Conservation (phyloP, 2,797 vertebrate genomes). For the Acanthornis magna region DNA sequence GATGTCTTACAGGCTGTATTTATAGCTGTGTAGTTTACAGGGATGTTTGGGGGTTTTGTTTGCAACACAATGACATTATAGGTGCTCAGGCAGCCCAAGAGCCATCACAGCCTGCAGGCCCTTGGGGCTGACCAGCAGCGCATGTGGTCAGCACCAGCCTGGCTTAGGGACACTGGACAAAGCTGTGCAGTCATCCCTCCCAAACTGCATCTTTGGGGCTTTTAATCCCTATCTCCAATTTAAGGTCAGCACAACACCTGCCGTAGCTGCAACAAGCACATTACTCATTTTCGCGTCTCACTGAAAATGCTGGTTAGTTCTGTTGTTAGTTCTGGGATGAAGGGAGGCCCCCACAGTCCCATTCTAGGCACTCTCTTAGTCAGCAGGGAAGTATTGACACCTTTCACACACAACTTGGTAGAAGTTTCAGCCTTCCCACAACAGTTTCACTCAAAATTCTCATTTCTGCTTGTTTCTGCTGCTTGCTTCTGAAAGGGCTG, state of each 20-base stretch:
- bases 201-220: background rate
- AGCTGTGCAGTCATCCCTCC: background rate
- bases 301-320: background rate
- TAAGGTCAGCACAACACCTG: accelerated
- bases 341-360: background rate
- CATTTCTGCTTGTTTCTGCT: background rate
- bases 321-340: background rate
- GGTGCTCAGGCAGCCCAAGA: background rate
- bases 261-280: background rate
- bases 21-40: background rate
- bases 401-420: background rate
- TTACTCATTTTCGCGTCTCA: background rate
- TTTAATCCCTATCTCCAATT: background rate
- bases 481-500: background rate
- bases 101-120: background rate
- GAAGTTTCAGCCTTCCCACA: background rate
- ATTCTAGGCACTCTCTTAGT: background rate
- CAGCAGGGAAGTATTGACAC: background rate
- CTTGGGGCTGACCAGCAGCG: background rate
- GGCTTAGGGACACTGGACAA: background rate
- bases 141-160: background rate
- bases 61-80: background rate
- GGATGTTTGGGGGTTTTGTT: background rate
- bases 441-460: background rate
- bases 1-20: background rate